Evolutionary conservation across 2,797 vertebrate genomes (phyloP).

Genomic region (Hypotaenidia okinawae): DNA sequence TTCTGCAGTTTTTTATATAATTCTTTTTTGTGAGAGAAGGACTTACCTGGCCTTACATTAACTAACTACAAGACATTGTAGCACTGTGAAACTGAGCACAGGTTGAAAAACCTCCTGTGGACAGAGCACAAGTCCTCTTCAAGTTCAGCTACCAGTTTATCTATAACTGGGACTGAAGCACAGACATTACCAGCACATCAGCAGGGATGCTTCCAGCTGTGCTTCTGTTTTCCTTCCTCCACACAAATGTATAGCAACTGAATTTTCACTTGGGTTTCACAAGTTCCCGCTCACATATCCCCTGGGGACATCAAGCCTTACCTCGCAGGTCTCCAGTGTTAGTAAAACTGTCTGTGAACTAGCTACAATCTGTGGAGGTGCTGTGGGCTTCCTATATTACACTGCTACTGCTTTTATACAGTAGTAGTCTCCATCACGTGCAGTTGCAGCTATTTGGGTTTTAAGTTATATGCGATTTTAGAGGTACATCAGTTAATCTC

Average conservation of each 20-base stretch:
- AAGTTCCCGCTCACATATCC: neutral
- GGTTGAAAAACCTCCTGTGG: neutral
- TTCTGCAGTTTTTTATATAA: neutral
- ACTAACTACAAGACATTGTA: neutral
- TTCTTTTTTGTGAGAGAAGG: neutral
- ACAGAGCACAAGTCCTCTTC: neutral
- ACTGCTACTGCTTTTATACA: neutral
- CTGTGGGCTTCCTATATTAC: neutral
- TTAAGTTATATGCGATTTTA: neutral
- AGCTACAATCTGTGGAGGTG: neutral
- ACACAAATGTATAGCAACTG: neutral
- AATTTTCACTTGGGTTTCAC: neutral
- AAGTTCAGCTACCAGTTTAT: neutral
- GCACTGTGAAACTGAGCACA: neutral
- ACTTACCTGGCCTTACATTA: neutral
- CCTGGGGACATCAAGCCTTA: neutral
- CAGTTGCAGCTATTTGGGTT: neutral
- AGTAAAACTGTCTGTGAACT: neutral
- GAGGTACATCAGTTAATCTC: neutral
- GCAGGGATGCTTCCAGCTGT: neutral
- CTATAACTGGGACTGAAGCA: neutral
- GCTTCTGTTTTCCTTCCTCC: neutral
- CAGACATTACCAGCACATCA: neutral
- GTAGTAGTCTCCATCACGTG: neutral
- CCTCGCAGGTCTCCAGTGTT: neutral